Evolutionary conservation across 2,888 invertebrate species (phyloP).

Genomic region (Drosophila limbata): DNA sequence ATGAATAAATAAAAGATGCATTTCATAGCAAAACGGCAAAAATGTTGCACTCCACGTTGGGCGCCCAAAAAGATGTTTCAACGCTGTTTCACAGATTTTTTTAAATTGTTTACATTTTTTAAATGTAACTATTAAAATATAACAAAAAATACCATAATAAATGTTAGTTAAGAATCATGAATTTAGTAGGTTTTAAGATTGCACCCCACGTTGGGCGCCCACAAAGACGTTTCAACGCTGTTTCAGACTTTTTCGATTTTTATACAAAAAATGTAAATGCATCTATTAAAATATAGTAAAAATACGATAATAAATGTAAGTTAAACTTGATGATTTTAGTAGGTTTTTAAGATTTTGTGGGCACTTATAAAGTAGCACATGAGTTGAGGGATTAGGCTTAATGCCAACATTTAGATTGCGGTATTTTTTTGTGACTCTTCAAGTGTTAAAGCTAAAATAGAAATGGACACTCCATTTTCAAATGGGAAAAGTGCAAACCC

Average conservation of each 20-base stretch:
- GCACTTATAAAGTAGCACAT: not conserved
- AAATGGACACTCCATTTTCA: not conserved
- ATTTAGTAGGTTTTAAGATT: not conserved
- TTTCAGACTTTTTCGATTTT: not conserved
- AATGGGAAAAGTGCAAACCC: slow-evolving; percentile 6
- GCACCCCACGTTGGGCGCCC: not conserved
- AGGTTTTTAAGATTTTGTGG: not conserved
- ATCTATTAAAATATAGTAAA: too few species aligned
- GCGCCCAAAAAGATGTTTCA: not conserved
- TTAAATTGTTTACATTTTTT: not conserved
- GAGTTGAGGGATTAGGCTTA: not conserved
- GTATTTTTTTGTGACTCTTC: not conserved
- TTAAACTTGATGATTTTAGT: not conserved
- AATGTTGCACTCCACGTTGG: not conserved
- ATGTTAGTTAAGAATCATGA: not conserved
- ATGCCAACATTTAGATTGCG: not conserved
- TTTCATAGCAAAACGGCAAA: not conserved
- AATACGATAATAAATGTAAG: not conserved
- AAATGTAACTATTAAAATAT: not conserved
- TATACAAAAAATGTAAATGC: too few species aligned
- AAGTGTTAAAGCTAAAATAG: slow-evolving; percentile 22
- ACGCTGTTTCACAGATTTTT: not conserved
- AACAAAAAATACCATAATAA: not conserved
- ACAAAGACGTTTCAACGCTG: not conserved
- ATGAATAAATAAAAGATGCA: not conserved